These are phyloP conservation scores for Montipora cactus DNA, from an alignment of 64 coral and sea anemone genomes.

Conservation along the genomic window DNA sequence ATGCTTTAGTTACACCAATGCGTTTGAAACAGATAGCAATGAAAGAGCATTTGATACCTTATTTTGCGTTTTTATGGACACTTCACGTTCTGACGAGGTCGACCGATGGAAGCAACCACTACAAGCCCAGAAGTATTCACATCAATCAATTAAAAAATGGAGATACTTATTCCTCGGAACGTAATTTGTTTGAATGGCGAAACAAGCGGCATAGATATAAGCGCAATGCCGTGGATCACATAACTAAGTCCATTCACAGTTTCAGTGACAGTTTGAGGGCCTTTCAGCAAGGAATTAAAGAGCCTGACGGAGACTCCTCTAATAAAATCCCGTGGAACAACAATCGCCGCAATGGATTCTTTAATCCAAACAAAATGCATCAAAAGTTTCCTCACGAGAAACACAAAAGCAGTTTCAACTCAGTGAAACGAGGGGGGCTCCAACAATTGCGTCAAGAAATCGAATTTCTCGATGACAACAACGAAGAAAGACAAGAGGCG, in stretches of 20 bases:
- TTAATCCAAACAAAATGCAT: not conserved
- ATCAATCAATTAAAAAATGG: not conserved
- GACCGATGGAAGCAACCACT: not conserved
- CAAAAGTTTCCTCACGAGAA: not conserved
- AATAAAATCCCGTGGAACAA: not conserved
- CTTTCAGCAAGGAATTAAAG: not conserved
- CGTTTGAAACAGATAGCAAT: not conserved
- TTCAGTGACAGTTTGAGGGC: not conserved
- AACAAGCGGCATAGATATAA: not conserved
- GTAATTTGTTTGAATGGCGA: not conserved
- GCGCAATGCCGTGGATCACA: not conserved
- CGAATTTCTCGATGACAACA: slow-evolving; percentile 19
- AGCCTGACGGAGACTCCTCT: not conserved
- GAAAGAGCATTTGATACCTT: not conserved
- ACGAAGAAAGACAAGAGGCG: not conserved
- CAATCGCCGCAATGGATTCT: not conserved
- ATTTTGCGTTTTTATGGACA: slow-evolving; percentile 16
- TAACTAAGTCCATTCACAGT: not conserved
- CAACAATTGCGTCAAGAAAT: slow-evolving; percentile 37
- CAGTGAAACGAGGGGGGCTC: not conserved
- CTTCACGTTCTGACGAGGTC: not conserved
- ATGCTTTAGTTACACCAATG: not conserved
- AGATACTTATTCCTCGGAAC: not conserved
- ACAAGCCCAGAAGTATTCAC: not conserved
- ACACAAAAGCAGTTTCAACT: not conserved